Conservation (phyloP, 2,888 invertebrate genomes). For the Mythimna albipuncta region DNA sequence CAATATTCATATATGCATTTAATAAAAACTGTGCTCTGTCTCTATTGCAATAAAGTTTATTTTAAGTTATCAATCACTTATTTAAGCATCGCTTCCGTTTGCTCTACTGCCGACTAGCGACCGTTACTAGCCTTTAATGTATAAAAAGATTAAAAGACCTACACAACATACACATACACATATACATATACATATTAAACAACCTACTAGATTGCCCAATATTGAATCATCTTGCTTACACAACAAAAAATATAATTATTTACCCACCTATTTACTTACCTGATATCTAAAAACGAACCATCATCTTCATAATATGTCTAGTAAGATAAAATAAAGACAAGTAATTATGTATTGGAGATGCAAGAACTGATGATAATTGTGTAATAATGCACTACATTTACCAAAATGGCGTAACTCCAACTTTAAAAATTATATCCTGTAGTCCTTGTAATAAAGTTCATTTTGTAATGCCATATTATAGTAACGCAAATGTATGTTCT, state of each 20-base stretch:
- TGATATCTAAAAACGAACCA: not conserved
- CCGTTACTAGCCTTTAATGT: conserved; percentile 1
- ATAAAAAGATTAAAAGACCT: not conserved
- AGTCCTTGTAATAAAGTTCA: no score
- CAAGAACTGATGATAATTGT: conserved; percentile 47
- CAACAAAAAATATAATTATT: conserved; percentile 2
- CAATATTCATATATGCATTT: not conserved
- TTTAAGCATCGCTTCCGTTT: not conserved
- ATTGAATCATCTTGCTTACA: conserved; percentile 4
- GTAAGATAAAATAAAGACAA: conserved; percentile 5
- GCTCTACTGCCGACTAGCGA: not conserved
- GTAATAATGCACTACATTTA: conserved; percentile 20
- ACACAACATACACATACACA: no score
- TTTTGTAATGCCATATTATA: no score
- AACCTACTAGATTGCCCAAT: not conserved
- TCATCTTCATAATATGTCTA: conserved; percentile 3
- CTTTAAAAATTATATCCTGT: no score
- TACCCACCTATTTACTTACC: not conserved
- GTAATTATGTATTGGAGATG: conserved; percentile 15
- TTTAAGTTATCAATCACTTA: not conserved
- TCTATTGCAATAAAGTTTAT: not conserved
- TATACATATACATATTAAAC: not conserved
- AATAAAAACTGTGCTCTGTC: not conserved
- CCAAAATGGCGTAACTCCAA: not conserved
- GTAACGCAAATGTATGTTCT: no score